Evolutionary conservation across 2,888 invertebrate species (phyloP), one percentile per base, ranked within the genome.

Genomic region (Xestobium rufovillosum): DNA sequence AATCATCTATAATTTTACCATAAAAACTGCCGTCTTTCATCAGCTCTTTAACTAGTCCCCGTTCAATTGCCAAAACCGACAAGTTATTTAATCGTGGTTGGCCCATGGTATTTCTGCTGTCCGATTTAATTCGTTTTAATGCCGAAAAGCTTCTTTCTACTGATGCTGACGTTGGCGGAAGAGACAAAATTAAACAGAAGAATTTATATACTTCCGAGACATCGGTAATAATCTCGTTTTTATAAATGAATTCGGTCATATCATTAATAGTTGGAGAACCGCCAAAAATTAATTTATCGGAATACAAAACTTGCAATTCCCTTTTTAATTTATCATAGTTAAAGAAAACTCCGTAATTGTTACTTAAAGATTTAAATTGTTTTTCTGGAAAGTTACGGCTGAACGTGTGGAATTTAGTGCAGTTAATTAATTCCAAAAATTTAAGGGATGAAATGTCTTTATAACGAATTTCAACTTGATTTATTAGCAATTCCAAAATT

Each of bases 91-190:
- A 41, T 2, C 41, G 27, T 9, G 19, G 11, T 36, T 43, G 41
- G 9, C 14, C 12, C 8, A 41, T 41, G 3, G 29, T 23, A 33
- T 40, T 40, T 35, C 43, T 23, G 4, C 8, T 13, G 17, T 38
- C 35, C 4, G 38, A 31, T 43, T 43, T 43, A 27, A 43, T 36
- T n/a, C 38, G 38, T 26, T 41, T 43, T 11, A 41, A 29, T 4
- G 38, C 17, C 3, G 38, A 38, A 38, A 43, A 41, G 27, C 41
- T 38, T 34, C 38, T 38, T 38, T 43, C 43, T 11, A 35, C 38
- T 14, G 40, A 34, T 4, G 38, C 37, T 14, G 40, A 32, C 11
- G 37, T 34, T n/a, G 25, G 10, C 25, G 35, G 34, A 15, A 43
- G 15, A 3, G 34, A 16, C 12, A 43, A 27, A 16, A 40, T 36